Percentiles rank a stretch among this genome's conserved stretches.
Conservation (phyloP, 1,140 invertebrate genomes). For the Temnothorax longispinosus region DNA sequence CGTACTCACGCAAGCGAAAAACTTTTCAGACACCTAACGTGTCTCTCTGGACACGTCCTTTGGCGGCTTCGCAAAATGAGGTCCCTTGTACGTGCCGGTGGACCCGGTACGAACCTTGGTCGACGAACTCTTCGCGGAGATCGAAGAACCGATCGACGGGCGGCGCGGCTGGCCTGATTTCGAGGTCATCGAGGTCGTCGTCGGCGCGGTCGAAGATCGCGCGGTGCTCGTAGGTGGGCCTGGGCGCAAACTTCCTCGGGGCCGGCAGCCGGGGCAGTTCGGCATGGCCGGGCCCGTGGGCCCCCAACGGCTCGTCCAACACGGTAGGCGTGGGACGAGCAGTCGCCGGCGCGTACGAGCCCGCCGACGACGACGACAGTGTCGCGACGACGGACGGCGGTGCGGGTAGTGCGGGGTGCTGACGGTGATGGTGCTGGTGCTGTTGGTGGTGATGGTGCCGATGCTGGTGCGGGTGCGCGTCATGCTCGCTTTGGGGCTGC, state of each 20-base stretch:
- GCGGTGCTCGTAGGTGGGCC: slow-evolving; percentile 84
- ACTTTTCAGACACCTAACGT: neutral
- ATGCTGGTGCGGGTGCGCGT: slow-evolving; percentile 79
- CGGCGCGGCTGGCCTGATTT: slow-evolving; percentile 79
- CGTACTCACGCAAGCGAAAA: neutral
- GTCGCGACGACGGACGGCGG: slow-evolving; percentile 72
- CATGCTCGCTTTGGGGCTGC: slow-evolving; percentile 81
- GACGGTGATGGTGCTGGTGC: slow-evolving; percentile 78
- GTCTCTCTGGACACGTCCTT: neutral
- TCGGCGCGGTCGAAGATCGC: slow-evolving; percentile 83
- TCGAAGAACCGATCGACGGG: slow-evolving; percentile 84
- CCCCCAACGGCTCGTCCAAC: slow-evolving; percentile 75
- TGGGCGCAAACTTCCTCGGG: slow-evolving; percentile 83
- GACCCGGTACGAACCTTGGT: slow-evolving; percentile 84
- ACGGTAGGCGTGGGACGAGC: slow-evolving; percentile 81
- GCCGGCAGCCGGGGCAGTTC: slow-evolving; percentile 72
- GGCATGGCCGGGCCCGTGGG: slow-evolving; percentile 67
- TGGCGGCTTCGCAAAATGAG: neutral
- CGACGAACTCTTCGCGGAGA: slow-evolving; percentile 83
- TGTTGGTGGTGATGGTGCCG: slow-evolving; percentile 80
- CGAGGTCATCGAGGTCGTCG: slow-evolving; percentile 81
- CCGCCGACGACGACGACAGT: slow-evolving; percentile 72
- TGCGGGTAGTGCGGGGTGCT: slow-evolving; percentile 76
- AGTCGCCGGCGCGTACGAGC: slow-evolving; percentile 67
- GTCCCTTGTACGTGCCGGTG: slow-evolving; percentile 8